Evolutionary conservation across 2,797 vertebrate genomes (phyloP).

Genomic region (Eidolon dupreanum): DNA sequence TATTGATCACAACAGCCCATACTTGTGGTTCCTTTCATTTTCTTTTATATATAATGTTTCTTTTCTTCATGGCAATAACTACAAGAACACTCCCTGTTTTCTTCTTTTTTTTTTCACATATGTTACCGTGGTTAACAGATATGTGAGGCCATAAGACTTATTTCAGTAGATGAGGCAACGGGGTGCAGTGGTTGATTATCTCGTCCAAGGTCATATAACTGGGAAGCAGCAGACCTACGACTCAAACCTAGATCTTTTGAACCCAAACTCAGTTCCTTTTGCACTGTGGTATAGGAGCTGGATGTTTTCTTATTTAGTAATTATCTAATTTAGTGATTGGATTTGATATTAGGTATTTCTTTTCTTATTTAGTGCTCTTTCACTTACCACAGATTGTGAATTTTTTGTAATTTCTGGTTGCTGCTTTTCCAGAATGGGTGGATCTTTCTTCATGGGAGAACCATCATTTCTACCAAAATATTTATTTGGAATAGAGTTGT

Average conservation of each 20-base stretch:
- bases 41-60: background rate
- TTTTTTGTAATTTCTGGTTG: background rate
- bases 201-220: background rate
- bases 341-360: background rate
- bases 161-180: background rate
- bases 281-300: background rate
- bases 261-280: background rate
- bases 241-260: background rate
- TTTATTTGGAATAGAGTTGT: background rate
- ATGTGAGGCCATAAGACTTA: background rate
- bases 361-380: background rate
- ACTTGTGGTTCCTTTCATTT: background rate
- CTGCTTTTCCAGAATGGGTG: background rate
- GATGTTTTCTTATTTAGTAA: background rate
- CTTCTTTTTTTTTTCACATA: background rate
- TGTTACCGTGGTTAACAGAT: background rate
- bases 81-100: background rate
- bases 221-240: background rate
- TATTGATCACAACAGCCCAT: background rate
- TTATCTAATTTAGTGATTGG: background rate
- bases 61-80: background rate
- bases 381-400: background rate
- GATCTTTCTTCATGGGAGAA: background rate
- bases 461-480: background rate
- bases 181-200: background rate